phyloP scores from a whole-genome alignment of 2,888 invertebrate species.

The Lepidocyrtinus sp. region DNA sequence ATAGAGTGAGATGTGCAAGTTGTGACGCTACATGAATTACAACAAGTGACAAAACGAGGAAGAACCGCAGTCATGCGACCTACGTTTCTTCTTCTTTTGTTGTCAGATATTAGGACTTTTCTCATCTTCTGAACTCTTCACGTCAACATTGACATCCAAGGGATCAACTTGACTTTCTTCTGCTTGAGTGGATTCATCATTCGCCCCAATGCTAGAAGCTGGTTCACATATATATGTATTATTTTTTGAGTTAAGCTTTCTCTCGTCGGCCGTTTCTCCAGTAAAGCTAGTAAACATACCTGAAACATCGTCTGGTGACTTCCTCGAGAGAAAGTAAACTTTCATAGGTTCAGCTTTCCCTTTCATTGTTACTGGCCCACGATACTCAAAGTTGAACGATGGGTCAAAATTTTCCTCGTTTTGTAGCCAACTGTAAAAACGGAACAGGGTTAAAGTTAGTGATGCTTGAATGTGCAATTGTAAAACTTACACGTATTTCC shows the following conservation, averaged over 20 bases:
- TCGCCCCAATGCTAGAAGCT: not conserved
- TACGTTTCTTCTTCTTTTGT: constrained; percentile 70
- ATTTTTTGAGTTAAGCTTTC: not conserved
- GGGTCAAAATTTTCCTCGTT: constrained; percentile 83
- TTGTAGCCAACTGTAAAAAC: constrained; percentile 62
- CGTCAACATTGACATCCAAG: constrained; percentile 53
- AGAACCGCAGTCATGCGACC: constrained; percentile 68
- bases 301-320: constrained; percentile 22
- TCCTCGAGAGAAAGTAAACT: constrained; percentile 85
- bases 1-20: too few species aligned
- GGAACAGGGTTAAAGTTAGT: not conserved
- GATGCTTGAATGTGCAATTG: not conserved
- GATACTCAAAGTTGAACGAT: constrained; percentile 86
- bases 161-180: constrained; percentile 19
- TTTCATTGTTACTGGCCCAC: constrained; percentile 93
- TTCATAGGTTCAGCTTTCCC: constrained; percentile 95
- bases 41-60: constrained; percentile 67
- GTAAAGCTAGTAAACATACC: constrained; percentile 20
- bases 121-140: constrained; percentile 51
- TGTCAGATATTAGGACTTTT: constrained; percentile 66
- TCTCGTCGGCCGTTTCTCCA: not conserved
- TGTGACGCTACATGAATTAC: too few species aligned
- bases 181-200: not conserved
- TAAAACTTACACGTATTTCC: not conserved
- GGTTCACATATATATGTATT: not conserved